Conservation (phyloP, 2,888 invertebrate genomes). For the Melieria crassipennis region DNA sequence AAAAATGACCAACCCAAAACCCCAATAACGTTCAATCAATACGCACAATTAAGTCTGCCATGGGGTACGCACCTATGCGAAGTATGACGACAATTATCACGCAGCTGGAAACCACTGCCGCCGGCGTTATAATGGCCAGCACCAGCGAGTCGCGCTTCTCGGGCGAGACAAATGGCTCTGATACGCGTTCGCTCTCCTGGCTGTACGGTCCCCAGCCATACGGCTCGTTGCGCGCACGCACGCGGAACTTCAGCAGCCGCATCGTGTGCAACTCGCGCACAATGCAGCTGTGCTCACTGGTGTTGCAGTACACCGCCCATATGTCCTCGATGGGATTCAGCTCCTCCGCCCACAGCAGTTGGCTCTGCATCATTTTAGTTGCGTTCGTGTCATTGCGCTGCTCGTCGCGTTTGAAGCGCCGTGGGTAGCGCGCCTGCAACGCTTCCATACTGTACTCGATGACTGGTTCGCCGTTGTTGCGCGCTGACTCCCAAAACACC, state of each 20-base stretch:
- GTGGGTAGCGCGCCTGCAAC: conserved; percentile 57
- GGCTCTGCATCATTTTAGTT: conserved; percentile 45
- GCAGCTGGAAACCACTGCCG: conserved; percentile 64
- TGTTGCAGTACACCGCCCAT: conserved; percentile 79
- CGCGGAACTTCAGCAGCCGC: conserved; percentile 76
- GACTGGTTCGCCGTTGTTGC: conserved; percentile 80
- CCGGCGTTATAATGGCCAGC: conserved; percentile 73
- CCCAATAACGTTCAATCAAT: background rate
- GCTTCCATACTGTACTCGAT: conserved; percentile 82
- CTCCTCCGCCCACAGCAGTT: conserved; percentile 70
- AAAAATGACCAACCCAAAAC: conserved; percentile 31
- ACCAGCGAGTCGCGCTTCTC: conserved; percentile 67
- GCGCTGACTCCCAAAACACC: conserved; percentile 83
- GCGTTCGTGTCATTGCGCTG: conserved; percentile 35
- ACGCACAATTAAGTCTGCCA: background rate
- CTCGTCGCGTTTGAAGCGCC: conserved; percentile 46
- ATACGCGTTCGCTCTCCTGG: conserved; percentile 70
- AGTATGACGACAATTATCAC: conserved; percentile 55
- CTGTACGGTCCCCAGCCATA: conserved; percentile 87
- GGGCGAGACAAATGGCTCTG: conserved; percentile 61
- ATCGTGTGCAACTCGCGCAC: conserved; percentile 73
- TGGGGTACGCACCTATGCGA: conserved; percentile 52
- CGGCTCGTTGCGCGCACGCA: conserved; percentile 77
- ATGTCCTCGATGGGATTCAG: conserved; percentile 67
- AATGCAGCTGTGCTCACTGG: conserved; percentile 84